Evolutionary conservation across 1,140 invertebrate genomes (phyloP).

Genomic region (Periplaneta americana): DNA sequence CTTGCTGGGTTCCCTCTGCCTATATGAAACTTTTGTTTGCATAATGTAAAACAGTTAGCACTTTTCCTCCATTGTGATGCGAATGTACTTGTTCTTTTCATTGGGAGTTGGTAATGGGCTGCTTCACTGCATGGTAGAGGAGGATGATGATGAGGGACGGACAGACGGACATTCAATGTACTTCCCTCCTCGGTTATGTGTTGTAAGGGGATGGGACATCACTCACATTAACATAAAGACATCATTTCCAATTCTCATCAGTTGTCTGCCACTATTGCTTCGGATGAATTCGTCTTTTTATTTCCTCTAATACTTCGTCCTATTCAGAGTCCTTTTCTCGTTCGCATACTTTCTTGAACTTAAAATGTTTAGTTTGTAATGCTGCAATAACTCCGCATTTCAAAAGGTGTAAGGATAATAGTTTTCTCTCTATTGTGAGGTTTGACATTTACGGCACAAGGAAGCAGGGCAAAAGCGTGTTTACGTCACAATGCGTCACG

Average conservation of each 20-base stretch:
- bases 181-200: neutral
- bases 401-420: neutral
- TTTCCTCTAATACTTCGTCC: neutral
- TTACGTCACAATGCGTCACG: neutral
- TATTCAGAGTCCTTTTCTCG: neutral
- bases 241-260: constrained; percentile 6
- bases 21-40: constrained; percentile 14
- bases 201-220: neutral
- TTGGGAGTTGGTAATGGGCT: neutral
- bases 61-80: constrained; percentile 13
- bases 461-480: neutral
- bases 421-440: neutral
- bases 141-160: too few relatives aligned
- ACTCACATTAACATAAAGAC: constrained; percentile 9
- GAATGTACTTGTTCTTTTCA: constrained; percentile 10
- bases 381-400: neutral
- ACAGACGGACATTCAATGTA: neutral
- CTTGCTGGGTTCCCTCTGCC: constrained; percentile 8
- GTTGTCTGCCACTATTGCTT: neutral
- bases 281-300: neutral
- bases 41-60: constrained; percentile 16
- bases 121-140: neutral
- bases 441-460: neutral
- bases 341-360: neutral
- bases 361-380: neutral